Percentiles rank a stretch among this genome's conserved stretches.
Evolutionary conservation across 2,113 vertebrate genomes (phyloP).

Genomic region (Ciconia maguari): DNA sequence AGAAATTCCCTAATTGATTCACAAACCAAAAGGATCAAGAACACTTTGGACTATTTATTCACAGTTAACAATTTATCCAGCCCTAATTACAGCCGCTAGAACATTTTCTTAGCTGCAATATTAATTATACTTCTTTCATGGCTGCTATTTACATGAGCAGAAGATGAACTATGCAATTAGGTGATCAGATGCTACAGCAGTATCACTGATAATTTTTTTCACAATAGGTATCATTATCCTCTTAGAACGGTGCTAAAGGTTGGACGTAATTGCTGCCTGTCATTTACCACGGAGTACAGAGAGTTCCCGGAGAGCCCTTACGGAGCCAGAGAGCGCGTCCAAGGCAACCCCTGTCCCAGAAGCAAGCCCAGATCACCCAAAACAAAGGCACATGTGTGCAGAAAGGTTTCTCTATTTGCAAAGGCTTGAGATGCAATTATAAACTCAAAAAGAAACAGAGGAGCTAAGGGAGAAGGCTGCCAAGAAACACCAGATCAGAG

Average conservation of each 20-base stretch:
- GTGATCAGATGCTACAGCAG: background rate
- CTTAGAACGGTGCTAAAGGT: background rate
- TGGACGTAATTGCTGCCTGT: background rate
- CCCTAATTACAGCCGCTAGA: conserved; percentile 34
- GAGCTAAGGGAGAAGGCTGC: background rate
- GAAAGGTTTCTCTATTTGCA: background rate
- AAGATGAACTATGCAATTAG: conserved; percentile 51
- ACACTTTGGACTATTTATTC: conserved; percentile 47
- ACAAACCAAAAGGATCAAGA: conserved; percentile 3
- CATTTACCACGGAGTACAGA: background rate
- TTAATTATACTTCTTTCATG: conserved; percentile 42
- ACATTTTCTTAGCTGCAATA: conserved; percentile 36
- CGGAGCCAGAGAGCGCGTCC: fast-evolving
- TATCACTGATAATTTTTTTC: background rate
- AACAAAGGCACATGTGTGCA: background rate
- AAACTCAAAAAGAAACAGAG: background rate
- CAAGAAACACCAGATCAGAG: background rate
- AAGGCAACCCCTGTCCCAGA: background rate
- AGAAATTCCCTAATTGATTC: background rate
- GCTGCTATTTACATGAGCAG: conserved; percentile 20
- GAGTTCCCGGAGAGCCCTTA: background rate
- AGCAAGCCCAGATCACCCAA: background rate
- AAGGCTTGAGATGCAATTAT: background rate
- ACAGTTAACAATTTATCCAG: conserved; percentile 35
- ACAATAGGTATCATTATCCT: conserved; percentile 12